Conservation (phyloP, 2,113 vertebrate genomes). For the Dipodomys spectabilis region DNA sequence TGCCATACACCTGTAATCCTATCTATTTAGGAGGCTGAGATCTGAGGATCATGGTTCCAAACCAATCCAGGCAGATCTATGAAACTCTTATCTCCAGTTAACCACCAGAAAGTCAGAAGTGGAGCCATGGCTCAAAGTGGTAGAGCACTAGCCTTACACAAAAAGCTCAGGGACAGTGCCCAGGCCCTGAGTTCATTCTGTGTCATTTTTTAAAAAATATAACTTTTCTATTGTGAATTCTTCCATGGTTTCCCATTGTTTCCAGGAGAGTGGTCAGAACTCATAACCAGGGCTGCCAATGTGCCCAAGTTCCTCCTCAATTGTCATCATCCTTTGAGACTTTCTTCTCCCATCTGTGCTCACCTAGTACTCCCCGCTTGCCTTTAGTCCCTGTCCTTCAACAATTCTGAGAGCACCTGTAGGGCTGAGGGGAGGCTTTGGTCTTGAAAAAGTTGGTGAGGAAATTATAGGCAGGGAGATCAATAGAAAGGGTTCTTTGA, state of each 20-base stretch:
- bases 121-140: too few species aligned
- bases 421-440: not conserved
- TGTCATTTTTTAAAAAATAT: not conserved
- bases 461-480: not conserved
- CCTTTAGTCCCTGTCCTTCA: not conserved
- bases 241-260: not conserved
- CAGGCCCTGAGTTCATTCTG: not conserved
- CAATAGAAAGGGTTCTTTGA: not conserved
- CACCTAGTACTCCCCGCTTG: not conserved
- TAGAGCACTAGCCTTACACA: too few species aligned
- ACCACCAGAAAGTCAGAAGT: too few species aligned
- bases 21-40: too few species aligned
- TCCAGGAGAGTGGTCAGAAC: not conserved
- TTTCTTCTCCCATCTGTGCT: not conserved
- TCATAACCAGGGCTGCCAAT: not conserved
- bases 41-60: too few species aligned
- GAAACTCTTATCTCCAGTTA: too few species aligned
- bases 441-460: not conserved
- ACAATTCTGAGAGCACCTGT: not conserved
- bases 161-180: too few species aligned
- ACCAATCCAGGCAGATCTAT: too few species aligned
- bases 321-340: not conserved
- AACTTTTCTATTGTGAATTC: constrained; percentile 4
- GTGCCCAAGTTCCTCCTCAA: accelerated
- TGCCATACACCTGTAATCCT: too few species aligned